Evolutionary conservation across 2,113 vertebrate genomes (phyloP).

Genomic region (Indicator maculatus): DNA sequence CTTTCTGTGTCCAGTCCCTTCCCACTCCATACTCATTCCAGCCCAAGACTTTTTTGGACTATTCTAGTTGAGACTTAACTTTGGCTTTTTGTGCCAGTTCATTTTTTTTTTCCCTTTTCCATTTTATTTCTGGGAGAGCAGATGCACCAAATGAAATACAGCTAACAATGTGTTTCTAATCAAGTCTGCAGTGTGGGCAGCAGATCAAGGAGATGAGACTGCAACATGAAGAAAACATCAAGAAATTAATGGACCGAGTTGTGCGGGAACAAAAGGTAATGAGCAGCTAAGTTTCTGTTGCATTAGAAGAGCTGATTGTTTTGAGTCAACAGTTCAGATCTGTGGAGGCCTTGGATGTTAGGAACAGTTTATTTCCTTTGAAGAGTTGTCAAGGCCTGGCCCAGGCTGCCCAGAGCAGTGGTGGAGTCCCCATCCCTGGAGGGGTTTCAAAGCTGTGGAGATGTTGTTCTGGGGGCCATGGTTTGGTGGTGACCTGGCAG

Average conservation of each 20-base stretch:
- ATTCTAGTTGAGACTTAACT: not conserved
- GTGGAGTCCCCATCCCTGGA: too few species aligned
- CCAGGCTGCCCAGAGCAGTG: too few species aligned
- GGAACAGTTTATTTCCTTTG: too few species aligned
- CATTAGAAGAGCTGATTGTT: not conserved
- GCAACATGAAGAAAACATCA: conserved; percentile 90
- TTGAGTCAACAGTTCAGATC: not conserved
- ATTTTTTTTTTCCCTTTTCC: not conserved
- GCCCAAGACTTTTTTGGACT: not conserved
- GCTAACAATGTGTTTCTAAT: conserved; percentile 52
- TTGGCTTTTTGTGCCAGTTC: conserved; percentile 1
- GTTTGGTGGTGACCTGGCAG: too few species aligned
- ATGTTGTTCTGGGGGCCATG: too few species aligned
- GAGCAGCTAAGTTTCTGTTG: not conserved
- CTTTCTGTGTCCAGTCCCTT: not conserved
- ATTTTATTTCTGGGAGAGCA: not conserved
- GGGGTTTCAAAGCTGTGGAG: too few species aligned
- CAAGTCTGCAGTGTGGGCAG: conserved; percentile 94
- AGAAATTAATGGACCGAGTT: conserved; percentile 80
- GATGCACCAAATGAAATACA: not conserved
- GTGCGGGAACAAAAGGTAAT: conserved; percentile 78
- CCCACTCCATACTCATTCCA: not conserved
- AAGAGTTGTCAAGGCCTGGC: too few species aligned
- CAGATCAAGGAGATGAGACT: conserved; percentile 91
- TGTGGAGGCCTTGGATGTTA: not conserved